phyloP scores from a whole-genome alignment of 2,797 vertebrate species.

The Coreius guichenoti region DNA sequence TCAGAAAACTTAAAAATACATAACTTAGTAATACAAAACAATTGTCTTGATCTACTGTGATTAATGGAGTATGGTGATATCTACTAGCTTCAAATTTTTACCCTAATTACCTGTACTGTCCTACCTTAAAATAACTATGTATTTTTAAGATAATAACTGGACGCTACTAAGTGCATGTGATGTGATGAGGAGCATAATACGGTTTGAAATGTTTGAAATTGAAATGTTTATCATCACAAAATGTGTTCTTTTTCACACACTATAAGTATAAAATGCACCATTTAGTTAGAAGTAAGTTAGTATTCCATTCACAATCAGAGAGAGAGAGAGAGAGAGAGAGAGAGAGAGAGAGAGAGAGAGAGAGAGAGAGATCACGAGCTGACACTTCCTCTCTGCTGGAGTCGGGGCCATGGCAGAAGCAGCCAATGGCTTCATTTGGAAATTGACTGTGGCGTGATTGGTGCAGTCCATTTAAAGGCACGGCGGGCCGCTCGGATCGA shows the following conservation, averaged over 20 bases:
- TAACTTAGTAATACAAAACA: neutral
- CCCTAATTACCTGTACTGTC: neutral
- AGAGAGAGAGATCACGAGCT: constrained; percentile 4
- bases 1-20: too few species aligned
- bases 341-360: neutral
- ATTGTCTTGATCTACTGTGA: neutral
- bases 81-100: neutral
- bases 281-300: neutral
- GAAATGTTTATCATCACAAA: too few species aligned
- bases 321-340: too few species aligned
- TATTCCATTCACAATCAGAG: neutral
- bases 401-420: neutral
- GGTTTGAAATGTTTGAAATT: neutral
- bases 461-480: constrained; percentile 19
- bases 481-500: constrained; percentile 43
- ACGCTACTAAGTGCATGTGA: neutral
- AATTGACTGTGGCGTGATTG: constrained; percentile 57
- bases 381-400: neutral
- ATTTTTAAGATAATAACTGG: neutral
- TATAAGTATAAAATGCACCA: too few species aligned
- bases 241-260: neutral
- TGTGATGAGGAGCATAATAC: neutral
- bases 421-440: constrained; percentile 58
- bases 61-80: neutral
- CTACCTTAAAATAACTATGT: too few species aligned